Base-by-base conservation (phyloP, 2,797 vertebrate species). In the Acanthopagrus latus region DNA sequence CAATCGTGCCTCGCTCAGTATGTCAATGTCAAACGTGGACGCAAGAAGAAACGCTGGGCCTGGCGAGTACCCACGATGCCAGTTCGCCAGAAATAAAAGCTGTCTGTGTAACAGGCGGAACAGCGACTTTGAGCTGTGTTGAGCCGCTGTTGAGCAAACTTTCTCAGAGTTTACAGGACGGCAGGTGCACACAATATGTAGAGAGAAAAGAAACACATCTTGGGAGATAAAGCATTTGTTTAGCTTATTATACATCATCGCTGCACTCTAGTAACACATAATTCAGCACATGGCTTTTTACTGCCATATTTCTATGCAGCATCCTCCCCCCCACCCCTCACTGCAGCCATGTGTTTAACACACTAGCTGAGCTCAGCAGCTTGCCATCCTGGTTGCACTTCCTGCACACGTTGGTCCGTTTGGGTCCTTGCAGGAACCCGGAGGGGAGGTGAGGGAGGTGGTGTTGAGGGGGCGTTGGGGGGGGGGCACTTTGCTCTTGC, bases 301-400 rank as follows among this genome's bases (percentile, higher is more conserved):
- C 46, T 57, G 51, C 3, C 12, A 5, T 59, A 50, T 70, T 38
- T 63, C 16, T 47, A 12, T n/a, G 8, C 54, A 69, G 27, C 74
- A 51, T 69, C 55, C 70, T 59, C 43, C 62, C 46, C 6, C 29
- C 29, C 29, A 27, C 3, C 27, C 27, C 27, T 71, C 74, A 63
- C 77, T 72, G 56, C 59, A 72, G 80, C 86, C 89, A 91, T 58
- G 64, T 92, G 91, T 91, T 84, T 27, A 70, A 88, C 84, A 86
- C 68, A 78, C 84, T 55, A 65, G 82, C 90, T 85, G 84, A 90
- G 83, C 86, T 92, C 84, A 88, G 89, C 86, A 83, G 73, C 64
- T 83, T 23, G 13, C 56, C 78, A 65, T 79, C 70, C 68, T 76
- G 77, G 76, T 76, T 66, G 14, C 75, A 86, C 88, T 92, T 91